Evolutionary conservation across 2,797 vertebrate genomes (phyloP), one percentile per base, ranked within the genome.

Genomic region (Pantherophis alleghaniensis): DNA sequence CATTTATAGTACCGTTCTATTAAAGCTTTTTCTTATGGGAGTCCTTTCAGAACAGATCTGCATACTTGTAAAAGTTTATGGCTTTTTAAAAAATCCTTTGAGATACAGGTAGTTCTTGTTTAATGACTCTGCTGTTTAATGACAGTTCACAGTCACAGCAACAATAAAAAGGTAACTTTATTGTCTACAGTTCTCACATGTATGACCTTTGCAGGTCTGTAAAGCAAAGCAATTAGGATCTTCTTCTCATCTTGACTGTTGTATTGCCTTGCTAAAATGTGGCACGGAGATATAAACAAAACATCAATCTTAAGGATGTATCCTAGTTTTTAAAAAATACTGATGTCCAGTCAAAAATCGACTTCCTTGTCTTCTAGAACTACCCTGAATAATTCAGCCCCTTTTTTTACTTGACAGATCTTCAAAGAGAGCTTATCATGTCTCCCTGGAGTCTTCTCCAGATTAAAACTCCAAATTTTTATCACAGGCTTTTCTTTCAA

Each of bases 1-100:
- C 16, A 53, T 91, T 47, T 32, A 32, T 55, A 63, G 28, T 92
- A 69, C 61, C 53, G 5, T 90, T 94, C 61, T 28, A 18, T 56
- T 95, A 53, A 92, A 86, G 10, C 5, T 86, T 42, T 95, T 91
- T 94, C 57, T 28, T 89, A 56, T 53, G 61, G 14, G 51, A 88
- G 13, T 28, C 93, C 91, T 57, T 86, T 94, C 94, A 69, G 90
- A 2, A 26, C 1, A 60, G 55, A 26, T 20, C 74, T 92, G 56
- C 93, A 37, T 0, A 0, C 42, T 14, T 20, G 79, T 24, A 32
- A 92, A n/a, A 96, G 91, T 59, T 93, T 0, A 2, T 87, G 94
- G 28, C 53, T 91, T 79, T 42, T 1, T 32, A 14, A 20, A 59
- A 63, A 90, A 95, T 24, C 94, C 18, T 79, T 79, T 42, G 69